Evolutionary conservation across 2,113 vertebrate species (phyloP).

Genomic region (Oncorhynchus tshawytscha): DNA sequence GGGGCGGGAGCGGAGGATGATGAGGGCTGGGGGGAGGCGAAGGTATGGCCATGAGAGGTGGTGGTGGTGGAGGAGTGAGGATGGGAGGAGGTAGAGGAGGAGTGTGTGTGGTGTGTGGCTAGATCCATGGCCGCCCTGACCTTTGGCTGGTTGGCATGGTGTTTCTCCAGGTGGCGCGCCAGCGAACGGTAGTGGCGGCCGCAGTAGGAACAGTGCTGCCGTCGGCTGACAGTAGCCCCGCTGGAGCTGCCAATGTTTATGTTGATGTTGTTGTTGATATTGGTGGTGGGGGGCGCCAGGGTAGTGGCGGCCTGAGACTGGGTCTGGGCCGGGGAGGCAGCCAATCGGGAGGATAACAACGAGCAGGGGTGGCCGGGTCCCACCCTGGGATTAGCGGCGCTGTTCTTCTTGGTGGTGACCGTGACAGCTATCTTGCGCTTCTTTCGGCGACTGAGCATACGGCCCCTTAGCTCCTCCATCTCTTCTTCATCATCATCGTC

Average conservation of each 20-base stretch:
- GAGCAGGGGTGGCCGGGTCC: slow-evolving; percentile 65
- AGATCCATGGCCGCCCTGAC: slow-evolving; percentile 74
- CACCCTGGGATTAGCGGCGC: slow-evolving; percentile 10
- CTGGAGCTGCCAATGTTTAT: slow-evolving; percentile 73
- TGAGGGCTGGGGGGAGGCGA: slow-evolving; percentile 62
- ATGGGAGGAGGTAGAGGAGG: slow-evolving; percentile 44
- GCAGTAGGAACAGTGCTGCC: slow-evolving; percentile 75
- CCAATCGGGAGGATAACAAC: slow-evolving; percentile 64
- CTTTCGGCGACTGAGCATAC: slow-evolving; percentile 73
- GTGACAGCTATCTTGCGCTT: slow-evolving; percentile 62
- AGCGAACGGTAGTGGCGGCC: slow-evolving; percentile 74
- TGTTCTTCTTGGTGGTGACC: slow-evolving; percentile 63
- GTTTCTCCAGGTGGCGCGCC: slow-evolving; percentile 75
- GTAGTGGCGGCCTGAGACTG: slow-evolving; percentile 48
- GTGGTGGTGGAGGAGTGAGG: slow-evolving; percentile 46
- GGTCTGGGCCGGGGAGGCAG: slow-evolving; percentile 39
- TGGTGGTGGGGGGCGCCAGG: slow-evolving; percentile 67
- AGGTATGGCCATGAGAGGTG: slow-evolving; percentile 55
- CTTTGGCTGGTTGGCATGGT: slow-evolving; percentile 73
- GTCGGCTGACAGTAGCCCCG: slow-evolving; percentile 48
- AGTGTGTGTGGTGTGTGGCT: slow-evolving; percentile 57
- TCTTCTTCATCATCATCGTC: slow-evolving; percentile 70
- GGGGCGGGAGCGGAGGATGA: slow-evolving; percentile 31
- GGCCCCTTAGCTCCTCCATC: slow-evolving; percentile 71
- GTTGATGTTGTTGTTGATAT: slow-evolving; percentile 79